Evolutionary conservation across 2,113 vertebrate genomes (phyloP), one percentile per base, ranked within the genome.

Genomic region (Megaleporinus macrocephalus): DNA sequence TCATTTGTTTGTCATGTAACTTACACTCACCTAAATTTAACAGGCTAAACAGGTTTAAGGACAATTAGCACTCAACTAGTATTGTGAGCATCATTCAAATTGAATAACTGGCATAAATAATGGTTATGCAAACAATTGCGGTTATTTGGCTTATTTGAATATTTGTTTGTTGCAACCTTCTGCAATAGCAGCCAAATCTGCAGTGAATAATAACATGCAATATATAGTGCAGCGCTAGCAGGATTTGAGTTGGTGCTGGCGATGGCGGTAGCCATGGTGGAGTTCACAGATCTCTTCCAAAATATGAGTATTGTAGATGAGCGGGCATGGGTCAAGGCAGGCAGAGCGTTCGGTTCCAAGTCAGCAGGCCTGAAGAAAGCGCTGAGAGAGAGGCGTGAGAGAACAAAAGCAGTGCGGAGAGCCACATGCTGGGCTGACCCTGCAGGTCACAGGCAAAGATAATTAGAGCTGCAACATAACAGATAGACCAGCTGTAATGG

Each of bases 391-490:
- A 59, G n/a, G 49, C 53, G 49, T 0, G 22, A 79, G 73, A 79
- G 47, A 72, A 76, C 65, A 66, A 82, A 75, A 76, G 76, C 69
- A 88, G 87, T 87, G 86, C 73, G 70, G 81, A 88, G 88, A 92
- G 88, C 87, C 80, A 27, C 51, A 87, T 79, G 89, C 84, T 82
- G 53, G 62, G 72, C 14, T 81, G 87, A 92, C 88, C 82, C 89
- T 13, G 36, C 71, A 85, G 90, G 88, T 91, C 89, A 85, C 53
- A 81, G 85, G 83, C 89, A 87, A 86, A 90, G 87, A 92, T 92
- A 89, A 92, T 91, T 92, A 88, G 90, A 87, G 79, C 88, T 83
- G 85, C 9, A 89, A 88, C 87, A 91, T 89, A 90, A 91, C 87
- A 89, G 81, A 91, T 89, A 89, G 86, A 85, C 88, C 63, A 83